These are phyloP conservation scores for Prinia subflava DNA, from an alignment of 2,113 vertebrate species.

Conservation along the genomic window DNA sequence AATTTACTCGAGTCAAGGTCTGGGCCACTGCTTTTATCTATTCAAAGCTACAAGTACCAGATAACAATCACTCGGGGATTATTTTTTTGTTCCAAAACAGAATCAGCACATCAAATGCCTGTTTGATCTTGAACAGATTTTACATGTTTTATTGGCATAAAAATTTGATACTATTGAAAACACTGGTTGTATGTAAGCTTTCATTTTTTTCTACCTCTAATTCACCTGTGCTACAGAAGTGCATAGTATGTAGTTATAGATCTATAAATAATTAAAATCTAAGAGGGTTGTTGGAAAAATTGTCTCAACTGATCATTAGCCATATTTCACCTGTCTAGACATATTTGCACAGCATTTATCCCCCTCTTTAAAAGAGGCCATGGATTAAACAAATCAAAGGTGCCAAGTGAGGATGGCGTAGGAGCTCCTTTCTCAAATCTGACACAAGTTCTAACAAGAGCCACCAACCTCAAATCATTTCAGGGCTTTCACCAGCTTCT, in stretches of 20 bases:
- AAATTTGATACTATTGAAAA: conserved; percentile 26
- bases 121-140: conserved; percentile 29
- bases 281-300: background rate
- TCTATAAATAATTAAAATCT: conserved; percentile 23
- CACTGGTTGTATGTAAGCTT: background rate
- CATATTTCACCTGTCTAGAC: background rate
- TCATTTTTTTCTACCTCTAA: background rate
- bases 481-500: background rate
- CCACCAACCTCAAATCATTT: background rate
- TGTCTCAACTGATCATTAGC: background rate
- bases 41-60: conserved; percentile 17
- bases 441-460: background rate
- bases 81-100: background rate
- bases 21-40: conserved; percentile 13
- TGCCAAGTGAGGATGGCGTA: background rate
- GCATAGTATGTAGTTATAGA: background rate
- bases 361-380: background rate
- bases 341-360: background rate
- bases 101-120: conserved; percentile 14
- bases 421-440: background rate
- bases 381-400: background rate
- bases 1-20: conserved; percentile 23
- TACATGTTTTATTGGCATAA: conserved; percentile 18
- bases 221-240: background rate
- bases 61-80: background rate